Percentiles rank a stretch among this genome's conserved stretches.
These are phyloP conservation scores for Pelobates cultripes DNA, from an alignment of 2,797 vertebrate genomes.

Conservation along the genomic window DNA sequence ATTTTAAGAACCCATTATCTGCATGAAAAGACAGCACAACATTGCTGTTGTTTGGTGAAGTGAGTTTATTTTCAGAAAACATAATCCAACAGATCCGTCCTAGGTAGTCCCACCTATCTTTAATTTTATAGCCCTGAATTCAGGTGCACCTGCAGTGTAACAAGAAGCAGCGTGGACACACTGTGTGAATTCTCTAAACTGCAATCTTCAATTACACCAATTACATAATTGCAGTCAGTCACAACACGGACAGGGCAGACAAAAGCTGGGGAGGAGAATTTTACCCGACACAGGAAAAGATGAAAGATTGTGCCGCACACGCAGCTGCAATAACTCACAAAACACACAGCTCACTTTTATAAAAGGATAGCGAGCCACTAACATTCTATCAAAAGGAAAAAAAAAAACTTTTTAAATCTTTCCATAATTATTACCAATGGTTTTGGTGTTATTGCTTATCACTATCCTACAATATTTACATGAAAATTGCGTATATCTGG, in stretches of 20 bases:
- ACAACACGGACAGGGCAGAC: constrained; percentile 13
- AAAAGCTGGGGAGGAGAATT: neutral
- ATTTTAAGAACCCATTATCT: neutral
- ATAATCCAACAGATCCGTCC: neutral
- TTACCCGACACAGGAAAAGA: neutral
- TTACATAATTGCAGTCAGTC: constrained; percentile 25
- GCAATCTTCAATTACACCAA: constrained; percentile 9
- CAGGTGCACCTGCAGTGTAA: neutral
- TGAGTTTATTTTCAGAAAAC: neutral
- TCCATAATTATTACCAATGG: too few relatives aligned
- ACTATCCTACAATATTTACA: too few relatives aligned
- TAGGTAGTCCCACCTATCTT: neutral
- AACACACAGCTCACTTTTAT: neutral
- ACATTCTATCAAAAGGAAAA: neutral
- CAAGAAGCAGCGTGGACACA: too few relatives aligned
- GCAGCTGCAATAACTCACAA: neutral
- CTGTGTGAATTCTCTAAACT: constrained; percentile 2
- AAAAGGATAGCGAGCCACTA: neutral
- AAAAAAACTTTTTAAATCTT: neutral
- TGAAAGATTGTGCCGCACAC: neutral
- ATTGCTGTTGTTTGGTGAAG: neutral
- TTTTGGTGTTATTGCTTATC: too few relatives aligned
- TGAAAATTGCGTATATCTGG: too few relatives aligned
- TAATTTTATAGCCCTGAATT: neutral
- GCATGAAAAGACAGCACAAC: neutral